Conservation (phyloP, 2,113 vertebrate genomes). For the Columba janthina region DNA sequence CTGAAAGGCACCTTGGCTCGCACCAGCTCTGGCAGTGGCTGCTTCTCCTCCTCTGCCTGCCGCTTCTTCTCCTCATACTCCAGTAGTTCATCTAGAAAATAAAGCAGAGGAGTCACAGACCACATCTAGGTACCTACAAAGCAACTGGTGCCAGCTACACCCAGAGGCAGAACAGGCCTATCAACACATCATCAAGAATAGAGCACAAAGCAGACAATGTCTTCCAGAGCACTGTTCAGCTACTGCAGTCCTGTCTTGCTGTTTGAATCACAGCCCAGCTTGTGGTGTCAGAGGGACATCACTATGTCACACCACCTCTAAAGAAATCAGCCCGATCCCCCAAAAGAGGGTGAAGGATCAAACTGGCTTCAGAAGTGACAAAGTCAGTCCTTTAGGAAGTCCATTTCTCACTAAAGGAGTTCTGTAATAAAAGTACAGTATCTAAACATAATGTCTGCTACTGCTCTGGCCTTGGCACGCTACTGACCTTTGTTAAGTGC, state of each 20-base stretch:
- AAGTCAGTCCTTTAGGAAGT: not conserved
- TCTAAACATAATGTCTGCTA: not conserved
- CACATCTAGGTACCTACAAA: not conserved
- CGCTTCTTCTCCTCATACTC: constrained; percentile 92
- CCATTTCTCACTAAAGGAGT: not conserved
- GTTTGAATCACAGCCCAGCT: not conserved
- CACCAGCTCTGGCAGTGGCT: constrained; percentile 81
- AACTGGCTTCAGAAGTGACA: not conserved
- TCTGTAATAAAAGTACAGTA: not conserved
- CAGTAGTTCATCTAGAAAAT: constrained; percentile 86
- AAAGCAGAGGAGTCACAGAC: constrained; percentile 4
- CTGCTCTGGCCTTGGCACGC: not conserved
- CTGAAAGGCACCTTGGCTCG: constrained; percentile 95
- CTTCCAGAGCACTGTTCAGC: not conserved
- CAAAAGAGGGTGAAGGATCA: not conserved
- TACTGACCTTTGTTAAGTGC: constrained; percentile 92
- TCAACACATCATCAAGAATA: rapidly evolving
- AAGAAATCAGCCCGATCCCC: not conserved
- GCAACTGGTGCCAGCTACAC: not conserved
- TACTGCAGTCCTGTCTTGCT: not conserved
- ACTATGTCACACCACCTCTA: not conserved
- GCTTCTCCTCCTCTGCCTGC: constrained; percentile 88
- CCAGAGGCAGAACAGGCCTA: not conserved
- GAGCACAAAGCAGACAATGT: not conserved
- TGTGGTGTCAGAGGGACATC: not conserved